These are phyloP conservation scores for Gymnocheta viridis DNA, from an alignment of 2,888 invertebrate species.

Conservation along the genomic window DNA sequence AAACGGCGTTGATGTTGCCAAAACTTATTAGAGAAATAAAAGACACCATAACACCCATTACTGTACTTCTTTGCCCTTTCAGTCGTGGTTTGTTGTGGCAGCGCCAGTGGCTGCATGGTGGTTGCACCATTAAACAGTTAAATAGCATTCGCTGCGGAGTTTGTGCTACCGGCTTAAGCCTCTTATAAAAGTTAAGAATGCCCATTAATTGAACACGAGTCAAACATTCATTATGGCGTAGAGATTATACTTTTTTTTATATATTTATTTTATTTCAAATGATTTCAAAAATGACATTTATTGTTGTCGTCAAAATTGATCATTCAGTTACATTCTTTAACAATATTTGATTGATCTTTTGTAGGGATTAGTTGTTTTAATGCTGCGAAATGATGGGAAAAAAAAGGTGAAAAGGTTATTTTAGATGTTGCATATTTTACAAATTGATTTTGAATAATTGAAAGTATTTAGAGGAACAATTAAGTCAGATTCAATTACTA, in stretches of 20 bases:
- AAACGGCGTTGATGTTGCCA: slow-evolving; percentile 61
- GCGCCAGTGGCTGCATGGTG: slow-evolving; percentile 51
- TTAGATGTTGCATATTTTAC: not conserved
- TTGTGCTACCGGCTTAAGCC: slow-evolving; percentile 63
- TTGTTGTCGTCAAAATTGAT: slow-evolving; percentile 46
- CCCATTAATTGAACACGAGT: slow-evolving; percentile 69
- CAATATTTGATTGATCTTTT: slow-evolving; percentile 61
- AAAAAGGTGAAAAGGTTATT: too few species aligned
- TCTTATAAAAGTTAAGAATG: slow-evolving; percentile 67
- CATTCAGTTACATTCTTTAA: slow-evolving; percentile 24
- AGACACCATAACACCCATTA: slow-evolving; percentile 57
- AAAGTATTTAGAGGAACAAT: too few species aligned
- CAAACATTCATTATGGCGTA: slow-evolving; percentile 32
- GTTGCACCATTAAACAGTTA: slow-evolving; percentile 52
- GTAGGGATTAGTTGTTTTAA: slow-evolving; percentile 9
- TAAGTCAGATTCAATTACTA: too few species aligned
- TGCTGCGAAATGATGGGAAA: slow-evolving; percentile 4
- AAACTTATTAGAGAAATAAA: slow-evolving; percentile 62
- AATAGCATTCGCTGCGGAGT: slow-evolving; percentile 35
- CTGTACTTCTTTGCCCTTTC: slow-evolving; percentile 14
- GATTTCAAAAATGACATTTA: slow-evolving; percentile 62
- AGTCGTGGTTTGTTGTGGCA: slow-evolving; percentile 29
- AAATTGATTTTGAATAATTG: not conserved
- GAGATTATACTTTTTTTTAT: slow-evolving; percentile 20
- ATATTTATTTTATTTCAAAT: slow-evolving; percentile 42